These are phyloP conservation scores for Megaceryle alcyon DNA, from an alignment of 2,797 vertebrate species.

Conservation along the genomic window DNA sequence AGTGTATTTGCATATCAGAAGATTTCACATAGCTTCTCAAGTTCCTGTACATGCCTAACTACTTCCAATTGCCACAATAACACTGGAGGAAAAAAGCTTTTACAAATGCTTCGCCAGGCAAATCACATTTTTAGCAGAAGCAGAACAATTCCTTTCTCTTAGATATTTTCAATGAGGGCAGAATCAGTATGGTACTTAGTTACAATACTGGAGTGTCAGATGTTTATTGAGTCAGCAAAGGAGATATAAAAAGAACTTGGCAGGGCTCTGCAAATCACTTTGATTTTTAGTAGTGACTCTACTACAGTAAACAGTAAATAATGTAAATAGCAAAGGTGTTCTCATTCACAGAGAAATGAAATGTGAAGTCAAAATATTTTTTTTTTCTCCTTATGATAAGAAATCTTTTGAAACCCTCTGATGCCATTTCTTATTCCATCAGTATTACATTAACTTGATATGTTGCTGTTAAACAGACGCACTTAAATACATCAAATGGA, in stretches of 20 bases:
- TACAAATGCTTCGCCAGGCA: constrained; percentile 32
- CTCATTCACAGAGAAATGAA: constrained; percentile 60
- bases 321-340: constrained; percentile 60
- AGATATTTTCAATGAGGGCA: constrained; percentile 51
- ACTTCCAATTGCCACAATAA: constrained; percentile 35
- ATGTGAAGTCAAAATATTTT: constrained; percentile 60
- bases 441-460: constrained; percentile 66
- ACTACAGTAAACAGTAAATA: constrained; percentile 71
- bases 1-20: constrained; percentile 60
- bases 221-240: constrained; percentile 70
- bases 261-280: constrained; percentile 71
- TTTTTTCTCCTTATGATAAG: constrained; percentile 6
- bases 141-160: constrained; percentile 50
- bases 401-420: constrained; percentile 65
- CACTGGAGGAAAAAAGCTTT: neutral
- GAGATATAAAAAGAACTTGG: constrained; percentile 70
- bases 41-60: constrained; percentile 13
- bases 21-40: constrained; percentile 50
- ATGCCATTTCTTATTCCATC: constrained; percentile 72
- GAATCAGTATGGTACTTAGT: constrained; percentile 51
- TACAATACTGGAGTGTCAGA: constrained; percentile 68
- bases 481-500: constrained; percentile 74
- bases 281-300: constrained; percentile 70
- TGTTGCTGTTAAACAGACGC: constrained; percentile 65
- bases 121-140: constrained; percentile 45